Evolutionary conservation across 2,797 vertebrate genomes (phyloP).

Genomic region (Acipenser oxyrinchus): DNA sequence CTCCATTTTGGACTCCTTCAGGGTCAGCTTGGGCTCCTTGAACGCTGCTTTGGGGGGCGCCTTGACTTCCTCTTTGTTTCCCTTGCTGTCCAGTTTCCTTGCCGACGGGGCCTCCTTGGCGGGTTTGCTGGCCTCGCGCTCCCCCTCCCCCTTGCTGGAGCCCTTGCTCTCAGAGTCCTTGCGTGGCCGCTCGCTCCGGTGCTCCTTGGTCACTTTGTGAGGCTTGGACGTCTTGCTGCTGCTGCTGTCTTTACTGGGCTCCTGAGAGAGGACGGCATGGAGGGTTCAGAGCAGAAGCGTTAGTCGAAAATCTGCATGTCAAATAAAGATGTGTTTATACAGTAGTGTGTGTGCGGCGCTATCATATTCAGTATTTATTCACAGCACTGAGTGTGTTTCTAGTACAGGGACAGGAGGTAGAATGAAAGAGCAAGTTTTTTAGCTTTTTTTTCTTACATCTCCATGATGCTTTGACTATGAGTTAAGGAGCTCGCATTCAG

Average conservation of each 20-base stretch:
- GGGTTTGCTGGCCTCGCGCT: slow-evolving; percentile 68
- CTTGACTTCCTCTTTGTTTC: slow-evolving; percentile 81
- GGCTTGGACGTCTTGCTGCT: slow-evolving; percentile 82
- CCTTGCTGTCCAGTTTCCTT: slow-evolving; percentile 85
- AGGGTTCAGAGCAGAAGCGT: too few relatives aligned
- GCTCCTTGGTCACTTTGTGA: slow-evolving; percentile 91
- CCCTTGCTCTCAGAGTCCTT: slow-evolving; percentile 95
- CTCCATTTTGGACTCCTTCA: slow-evolving; percentile 92
- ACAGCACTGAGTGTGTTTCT: too few relatives aligned
- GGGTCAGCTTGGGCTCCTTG: slow-evolving; percentile 92
- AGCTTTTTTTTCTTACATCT: too few relatives aligned
- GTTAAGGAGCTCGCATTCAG: too few relatives aligned
- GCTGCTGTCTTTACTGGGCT: slow-evolving; percentile 70
- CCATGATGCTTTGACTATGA: too few relatives aligned
- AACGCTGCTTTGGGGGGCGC: slow-evolving; percentile 85
- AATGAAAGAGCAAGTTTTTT: too few relatives aligned
- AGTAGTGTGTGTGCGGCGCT: too few relatives aligned
- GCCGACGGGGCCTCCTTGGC: slow-evolving; percentile 70
- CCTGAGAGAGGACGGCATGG: slow-evolving; percentile 31
- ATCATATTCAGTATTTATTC: too few relatives aligned
- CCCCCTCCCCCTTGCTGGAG: slow-evolving; percentile 70
- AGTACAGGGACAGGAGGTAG: too few relatives aligned
- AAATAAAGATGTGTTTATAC: too few relatives aligned
- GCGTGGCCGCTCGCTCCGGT: slow-evolving; percentile 75
- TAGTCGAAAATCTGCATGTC: too few relatives aligned